Conservation (phyloP, 2,113 vertebrate species). For the Saimiri boliviensis region DNA sequence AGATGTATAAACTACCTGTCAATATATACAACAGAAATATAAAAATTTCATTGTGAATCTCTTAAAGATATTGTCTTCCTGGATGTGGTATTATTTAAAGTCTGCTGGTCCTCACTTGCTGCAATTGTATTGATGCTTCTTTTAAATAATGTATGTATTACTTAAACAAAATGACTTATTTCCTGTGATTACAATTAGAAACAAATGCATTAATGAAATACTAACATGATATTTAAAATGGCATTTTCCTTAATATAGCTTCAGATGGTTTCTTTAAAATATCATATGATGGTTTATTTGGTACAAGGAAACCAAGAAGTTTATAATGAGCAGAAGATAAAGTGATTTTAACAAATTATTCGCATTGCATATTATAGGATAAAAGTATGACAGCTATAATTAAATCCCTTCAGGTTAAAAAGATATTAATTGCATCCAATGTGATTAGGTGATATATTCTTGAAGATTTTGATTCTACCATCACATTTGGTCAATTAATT, state of each 20-base stretch:
- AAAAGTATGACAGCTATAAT: not conserved
- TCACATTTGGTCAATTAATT: slow-evolving; percentile 19
- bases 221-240: not conserved
- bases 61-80: slow-evolving; percentile 1
- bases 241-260: not conserved
- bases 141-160: not conserved
- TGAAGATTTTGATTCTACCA: slow-evolving; percentile 1
- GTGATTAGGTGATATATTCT: not conserved
- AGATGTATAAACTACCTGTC: not conserved
- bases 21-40: not conserved
- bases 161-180: not conserved
- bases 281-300: not conserved
- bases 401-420: not conserved
- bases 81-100: not conserved
- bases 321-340: slow-evolving; percentile 1
- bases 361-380: not conserved
- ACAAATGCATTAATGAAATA: not conserved
- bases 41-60: not conserved
- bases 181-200: not conserved
- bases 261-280: not conserved
- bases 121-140: not conserved
- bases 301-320: not conserved
- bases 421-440: not conserved
- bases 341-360: slow-evolving; percentile 24
- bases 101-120: not conserved